Evolutionary conservation across 1,140 invertebrate species (phyloP), one percentile per base, ranked within the genome.

Genomic region (Vollenhovia emeryi): DNA sequence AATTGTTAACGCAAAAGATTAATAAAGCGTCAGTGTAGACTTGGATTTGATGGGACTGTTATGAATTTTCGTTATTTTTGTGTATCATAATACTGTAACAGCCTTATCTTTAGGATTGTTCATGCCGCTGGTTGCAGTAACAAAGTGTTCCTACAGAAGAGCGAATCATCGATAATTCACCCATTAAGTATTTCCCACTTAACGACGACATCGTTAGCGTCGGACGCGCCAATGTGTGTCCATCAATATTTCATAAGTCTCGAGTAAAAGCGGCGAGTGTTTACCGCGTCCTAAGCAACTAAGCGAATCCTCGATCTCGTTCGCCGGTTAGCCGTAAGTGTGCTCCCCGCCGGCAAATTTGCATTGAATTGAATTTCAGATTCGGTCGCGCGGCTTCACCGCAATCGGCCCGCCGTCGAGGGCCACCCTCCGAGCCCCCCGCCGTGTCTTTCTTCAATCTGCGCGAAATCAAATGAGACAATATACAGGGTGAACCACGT

Each of bases 331-430:
- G 83, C 91, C 85, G 76, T 82, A 87, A 86, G 85, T 86, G 88
- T 89, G 88, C 48, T 59, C 79, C 45, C 57, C 40, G 71, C 57
- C 84, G 66, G 24, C 78, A 76, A 88, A 93, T 93, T 93, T 93
- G 92, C 92, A 93, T 93, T 88, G 89, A 86, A 92, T 93, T 93
- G 92, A 93, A 93, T 93, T 93, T 93, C 89, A 93, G 93, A 93
- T 91, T 87, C 89, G 87, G 84, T 85, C 88, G 86, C 87, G 86
- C 90, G 89, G 87, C 73, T 76, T 78, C 52, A 82, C 36, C 64
- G 59, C 59, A 82, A 86, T 92, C 57, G 88, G 92, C 91, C 91
- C 64, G 88, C 30, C 55, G 30, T 24, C 13, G 57, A 55, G 55
- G 45, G 18, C 57, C 43, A n/a, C 55, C 55, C 74, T 45, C 24